phyloP scores from a whole-genome alignment of 2,113 vertebrate genomes.

The Psephotus haematonotus region DNA sequence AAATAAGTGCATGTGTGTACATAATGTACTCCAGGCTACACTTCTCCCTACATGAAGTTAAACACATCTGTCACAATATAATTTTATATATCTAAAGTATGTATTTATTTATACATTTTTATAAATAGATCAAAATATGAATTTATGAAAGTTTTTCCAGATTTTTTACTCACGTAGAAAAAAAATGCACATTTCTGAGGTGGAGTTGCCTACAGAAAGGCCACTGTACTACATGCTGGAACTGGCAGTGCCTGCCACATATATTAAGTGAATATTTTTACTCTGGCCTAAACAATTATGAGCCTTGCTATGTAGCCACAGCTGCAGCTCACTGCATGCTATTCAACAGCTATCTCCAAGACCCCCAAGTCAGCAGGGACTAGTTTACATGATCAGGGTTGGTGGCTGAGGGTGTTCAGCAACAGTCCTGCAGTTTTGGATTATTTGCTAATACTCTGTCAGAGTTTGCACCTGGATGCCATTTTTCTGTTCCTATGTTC shows the following conservation, averaged over 20 bases:
- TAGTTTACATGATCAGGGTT: not conserved
- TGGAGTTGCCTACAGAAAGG: not conserved
- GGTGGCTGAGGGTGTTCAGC: not conserved
- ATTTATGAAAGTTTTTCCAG: not conserved
- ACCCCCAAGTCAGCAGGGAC: not conserved
- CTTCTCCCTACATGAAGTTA: not conserved
- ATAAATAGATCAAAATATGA: not conserved
- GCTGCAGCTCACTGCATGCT: rapidly evolving
- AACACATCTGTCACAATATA: not conserved
- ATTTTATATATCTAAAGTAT: not conserved
- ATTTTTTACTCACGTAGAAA: not conserved
- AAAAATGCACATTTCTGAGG: not conserved
- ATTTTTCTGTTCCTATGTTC: not conserved
- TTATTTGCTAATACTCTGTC: not conserved
- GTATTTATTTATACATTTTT: not conserved
- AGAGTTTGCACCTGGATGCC: not conserved
- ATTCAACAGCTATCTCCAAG: rapidly evolving
- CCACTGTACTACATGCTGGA: not conserved
- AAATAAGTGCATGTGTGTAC: not conserved
- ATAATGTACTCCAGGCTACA: not conserved
- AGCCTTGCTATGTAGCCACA: not conserved
- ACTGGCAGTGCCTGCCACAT: not conserved
- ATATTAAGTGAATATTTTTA: not conserved
- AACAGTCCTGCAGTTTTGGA: not conserved
- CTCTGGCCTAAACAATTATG: not conserved